A percentile compares a stretch with the other conserved stretches of the same genome.
Conservation (phyloP, 1,140 invertebrate genomes). For the Calycopis cecrops region DNA sequence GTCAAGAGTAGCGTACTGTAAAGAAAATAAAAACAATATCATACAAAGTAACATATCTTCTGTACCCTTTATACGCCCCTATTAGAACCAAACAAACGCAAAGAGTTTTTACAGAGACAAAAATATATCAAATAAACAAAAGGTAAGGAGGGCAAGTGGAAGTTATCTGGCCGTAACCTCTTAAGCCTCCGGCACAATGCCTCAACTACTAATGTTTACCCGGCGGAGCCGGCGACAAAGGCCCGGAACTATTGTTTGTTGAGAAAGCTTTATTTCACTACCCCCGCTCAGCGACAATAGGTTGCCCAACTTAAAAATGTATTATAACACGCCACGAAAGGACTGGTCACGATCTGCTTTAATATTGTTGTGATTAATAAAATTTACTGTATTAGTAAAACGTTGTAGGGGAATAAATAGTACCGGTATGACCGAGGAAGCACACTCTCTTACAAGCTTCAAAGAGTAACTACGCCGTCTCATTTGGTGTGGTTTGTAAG, state of each 20-base stretch:
- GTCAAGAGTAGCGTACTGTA: not conserved
- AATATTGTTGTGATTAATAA: too few species aligned
- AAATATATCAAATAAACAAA: slow-evolving; percentile 64
- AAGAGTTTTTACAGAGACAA: slow-evolving; percentile 45
- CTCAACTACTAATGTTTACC: slow-evolving; percentile 73
- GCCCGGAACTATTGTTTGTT: slow-evolving; percentile 75
- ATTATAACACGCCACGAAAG: slow-evolving; percentile 57
- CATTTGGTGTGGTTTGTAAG: too few species aligned
- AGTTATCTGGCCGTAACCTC: slow-evolving; percentile 63
- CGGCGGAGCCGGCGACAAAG: slow-evolving; percentile 64
- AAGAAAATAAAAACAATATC: too few species aligned
- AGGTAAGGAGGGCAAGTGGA: slow-evolving; percentile 57
- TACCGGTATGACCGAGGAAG: too few species aligned
- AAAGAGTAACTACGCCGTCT: too few species aligned
- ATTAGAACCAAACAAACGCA: slow-evolving; percentile 23
- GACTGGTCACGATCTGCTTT: too few species aligned
- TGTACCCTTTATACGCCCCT: slow-evolving; percentile 1
- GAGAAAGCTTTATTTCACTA: slow-evolving; percentile 71
- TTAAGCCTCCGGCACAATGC: slow-evolving; percentile 55
- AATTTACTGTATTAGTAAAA: too few species aligned
- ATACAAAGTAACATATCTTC: not conserved
- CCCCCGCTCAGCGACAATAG: slow-evolving; percentile 67
- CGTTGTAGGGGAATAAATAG: too few species aligned
- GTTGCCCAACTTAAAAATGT: slow-evolving; percentile 74
- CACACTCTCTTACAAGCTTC: too few species aligned